A percentile compares a stretch with the other conserved stretches of the same genome.
Conservation (phyloP, 2,113 vertebrate species). For the Melospiza melodia region DNA sequence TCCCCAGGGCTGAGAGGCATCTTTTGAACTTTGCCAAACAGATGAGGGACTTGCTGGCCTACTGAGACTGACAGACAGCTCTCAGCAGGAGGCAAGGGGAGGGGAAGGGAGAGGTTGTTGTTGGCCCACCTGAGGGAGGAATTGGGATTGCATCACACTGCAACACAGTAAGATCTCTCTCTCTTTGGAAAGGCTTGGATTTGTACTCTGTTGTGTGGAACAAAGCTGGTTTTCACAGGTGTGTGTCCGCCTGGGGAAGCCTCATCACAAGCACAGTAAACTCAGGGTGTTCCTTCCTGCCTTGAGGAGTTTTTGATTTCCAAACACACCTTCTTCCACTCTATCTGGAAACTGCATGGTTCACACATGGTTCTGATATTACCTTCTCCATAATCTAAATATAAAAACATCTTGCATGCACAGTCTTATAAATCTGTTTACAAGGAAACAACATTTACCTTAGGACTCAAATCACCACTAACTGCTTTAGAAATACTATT, state of each 20-base stretch:
- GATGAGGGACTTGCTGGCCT: no score
- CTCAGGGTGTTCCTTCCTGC: neutral
- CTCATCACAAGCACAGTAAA: neutral
- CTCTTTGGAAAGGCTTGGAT: no score
- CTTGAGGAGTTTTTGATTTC: neutral
- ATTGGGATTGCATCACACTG: no score
- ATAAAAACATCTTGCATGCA: neutral
- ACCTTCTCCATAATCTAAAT: neutral
- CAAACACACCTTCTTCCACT: neutral
- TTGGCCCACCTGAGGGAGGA: no score
- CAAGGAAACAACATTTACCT: neutral
- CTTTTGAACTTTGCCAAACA: no score
- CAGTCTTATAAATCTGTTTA: neutral
- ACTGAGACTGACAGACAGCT: no score
- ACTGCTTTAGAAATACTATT: neutral
- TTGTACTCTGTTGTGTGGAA: no score
- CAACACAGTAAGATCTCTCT: neutral
- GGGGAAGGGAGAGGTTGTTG: no score
- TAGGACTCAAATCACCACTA: neutral
- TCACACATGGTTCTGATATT: neutral
- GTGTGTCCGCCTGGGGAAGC: accelerated
- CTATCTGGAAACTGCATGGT: neutral
- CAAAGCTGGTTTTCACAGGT: neutral
- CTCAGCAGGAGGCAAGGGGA: no score
- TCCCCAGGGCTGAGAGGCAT: no score